These are phyloP conservation scores for Caenorhabditis wallacei DNA, from an alignment of 2,888 invertebrate genomes.

Conservation along the genomic window DNA sequence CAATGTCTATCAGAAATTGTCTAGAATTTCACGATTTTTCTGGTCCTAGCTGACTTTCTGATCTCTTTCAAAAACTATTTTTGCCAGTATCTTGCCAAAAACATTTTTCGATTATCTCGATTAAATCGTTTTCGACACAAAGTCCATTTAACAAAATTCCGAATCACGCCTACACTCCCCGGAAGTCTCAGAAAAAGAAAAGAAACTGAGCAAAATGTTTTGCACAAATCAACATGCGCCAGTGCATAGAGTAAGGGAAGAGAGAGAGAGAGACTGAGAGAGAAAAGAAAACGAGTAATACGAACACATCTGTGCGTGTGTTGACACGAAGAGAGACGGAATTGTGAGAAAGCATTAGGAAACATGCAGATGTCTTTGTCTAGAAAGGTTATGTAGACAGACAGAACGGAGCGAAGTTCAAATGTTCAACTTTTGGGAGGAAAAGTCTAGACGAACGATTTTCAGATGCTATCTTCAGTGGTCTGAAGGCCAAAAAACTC, in stretches of 20 bases:
- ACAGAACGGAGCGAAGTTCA: neutral
- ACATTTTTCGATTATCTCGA: no score
- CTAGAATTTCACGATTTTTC: no score
- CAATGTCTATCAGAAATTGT: no score
- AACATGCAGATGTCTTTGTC: neutral
- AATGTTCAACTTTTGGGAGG: neutral
- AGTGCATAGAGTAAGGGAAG: constrained; percentile 14
- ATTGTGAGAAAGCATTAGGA: neutral
- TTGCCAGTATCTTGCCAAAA: no score
- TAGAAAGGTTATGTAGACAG: no score
- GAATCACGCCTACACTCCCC: no score
- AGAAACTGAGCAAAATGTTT: neutral
- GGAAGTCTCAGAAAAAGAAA: neutral
- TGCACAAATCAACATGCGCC: constrained; percentile 12
- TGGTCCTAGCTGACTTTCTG: no score
- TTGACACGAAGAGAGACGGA: constrained; percentile 29
- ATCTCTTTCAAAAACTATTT: no score
- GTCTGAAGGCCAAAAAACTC: neutral
- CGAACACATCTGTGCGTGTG: constrained; percentile 32
- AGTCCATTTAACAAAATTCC: no score
- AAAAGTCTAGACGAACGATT: neutral
- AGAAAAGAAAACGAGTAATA: constrained; percentile 11
- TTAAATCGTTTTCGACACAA: no score
- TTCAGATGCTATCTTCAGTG: neutral
- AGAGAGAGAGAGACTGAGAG: neutral